These are phyloP conservation scores for Muschampia plurimacula DNA, from an alignment of 2,888 invertebrate genomes.

Conservation along the genomic window DNA sequence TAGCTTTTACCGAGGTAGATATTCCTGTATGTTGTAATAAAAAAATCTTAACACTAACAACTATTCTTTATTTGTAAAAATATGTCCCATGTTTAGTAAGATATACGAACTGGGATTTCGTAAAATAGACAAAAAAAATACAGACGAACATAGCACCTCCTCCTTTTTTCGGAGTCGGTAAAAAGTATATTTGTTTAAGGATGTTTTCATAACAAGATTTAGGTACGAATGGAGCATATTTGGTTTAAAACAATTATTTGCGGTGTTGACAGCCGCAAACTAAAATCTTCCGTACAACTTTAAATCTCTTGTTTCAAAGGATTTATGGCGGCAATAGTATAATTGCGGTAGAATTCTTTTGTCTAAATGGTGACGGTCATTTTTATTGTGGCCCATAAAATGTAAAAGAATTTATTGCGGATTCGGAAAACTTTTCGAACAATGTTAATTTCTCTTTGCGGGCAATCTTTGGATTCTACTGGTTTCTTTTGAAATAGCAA, in stretches of 20 bases:
- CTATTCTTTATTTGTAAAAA: not conserved
- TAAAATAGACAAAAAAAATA: no score
- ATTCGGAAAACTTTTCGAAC: constrained; percentile 59
- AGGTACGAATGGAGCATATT: constrained; percentile 54
- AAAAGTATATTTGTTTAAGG: no score
- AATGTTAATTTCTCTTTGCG: constrained; percentile 60
- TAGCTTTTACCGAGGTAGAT: constrained; percentile 15
- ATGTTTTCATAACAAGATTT: not conserved
- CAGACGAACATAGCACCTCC: no score
- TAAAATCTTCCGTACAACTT: constrained; percentile 53
- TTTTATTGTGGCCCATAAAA: constrained; percentile 67
- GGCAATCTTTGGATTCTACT: constrained; percentile 29
- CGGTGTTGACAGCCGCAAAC: constrained; percentile 72
- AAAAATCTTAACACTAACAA: not conserved
- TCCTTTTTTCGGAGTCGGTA: no score
- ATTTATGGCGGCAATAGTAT: constrained; percentile 73
- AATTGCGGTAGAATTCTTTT: constrained; percentile 74
- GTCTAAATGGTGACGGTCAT: constrained; percentile 58
- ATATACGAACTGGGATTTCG: not conserved
- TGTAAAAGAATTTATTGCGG: constrained; percentile 60
- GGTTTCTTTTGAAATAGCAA: constrained; percentile 44
- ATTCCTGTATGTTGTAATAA: constrained; percentile 14
- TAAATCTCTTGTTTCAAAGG: constrained; percentile 65
- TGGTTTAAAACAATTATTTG: constrained; percentile 60
- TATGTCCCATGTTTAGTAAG: not conserved